Conservation (phyloP, 2,888 invertebrate species). For the Cephus runcator region DNA sequence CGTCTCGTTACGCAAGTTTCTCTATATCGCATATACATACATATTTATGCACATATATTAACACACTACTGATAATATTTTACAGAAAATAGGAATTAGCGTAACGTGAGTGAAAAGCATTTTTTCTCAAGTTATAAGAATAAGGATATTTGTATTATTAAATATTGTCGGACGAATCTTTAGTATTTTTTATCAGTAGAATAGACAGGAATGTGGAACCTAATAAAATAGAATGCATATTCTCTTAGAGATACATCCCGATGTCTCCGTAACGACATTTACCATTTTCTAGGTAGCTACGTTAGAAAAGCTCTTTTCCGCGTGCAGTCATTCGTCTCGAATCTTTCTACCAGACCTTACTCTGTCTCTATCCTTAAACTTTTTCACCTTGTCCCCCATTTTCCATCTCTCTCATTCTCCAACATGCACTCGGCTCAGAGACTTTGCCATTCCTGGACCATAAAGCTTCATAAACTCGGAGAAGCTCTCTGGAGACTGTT, state of each 20-base stretch:
- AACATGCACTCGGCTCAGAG: slow-evolving; percentile 16
- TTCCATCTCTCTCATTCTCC: background rate
- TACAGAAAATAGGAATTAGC: background rate
- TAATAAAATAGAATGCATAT: background rate
- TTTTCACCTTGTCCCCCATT: background rate
- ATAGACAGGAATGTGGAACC: background rate
- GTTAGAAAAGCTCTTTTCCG: slow-evolving; percentile 1
- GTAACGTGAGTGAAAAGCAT: background rate
- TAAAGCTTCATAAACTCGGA: slow-evolving; percentile 45
- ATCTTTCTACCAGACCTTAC: background rate
- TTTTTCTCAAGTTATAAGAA: background rate
- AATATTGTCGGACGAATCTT: background rate
- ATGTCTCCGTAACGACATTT: background rate
- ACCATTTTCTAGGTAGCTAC: background rate
- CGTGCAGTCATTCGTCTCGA: slow-evolving; percentile 8
- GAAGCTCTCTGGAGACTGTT: slow-evolving; percentile 5
- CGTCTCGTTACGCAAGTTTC: background rate
- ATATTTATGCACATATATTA: too few relatives aligned
- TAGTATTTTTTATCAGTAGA: background rate
- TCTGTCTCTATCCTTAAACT: background rate
- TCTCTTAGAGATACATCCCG: background rate
- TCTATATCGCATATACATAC: background rate
- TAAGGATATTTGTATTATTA: background rate
- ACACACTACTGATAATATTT: too few relatives aligned
- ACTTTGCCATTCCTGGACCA: slow-evolving; percentile 16